Base-by-base conservation (phyloP, 2,113 vertebrate species). In the Catharus fuscescens region DNA sequence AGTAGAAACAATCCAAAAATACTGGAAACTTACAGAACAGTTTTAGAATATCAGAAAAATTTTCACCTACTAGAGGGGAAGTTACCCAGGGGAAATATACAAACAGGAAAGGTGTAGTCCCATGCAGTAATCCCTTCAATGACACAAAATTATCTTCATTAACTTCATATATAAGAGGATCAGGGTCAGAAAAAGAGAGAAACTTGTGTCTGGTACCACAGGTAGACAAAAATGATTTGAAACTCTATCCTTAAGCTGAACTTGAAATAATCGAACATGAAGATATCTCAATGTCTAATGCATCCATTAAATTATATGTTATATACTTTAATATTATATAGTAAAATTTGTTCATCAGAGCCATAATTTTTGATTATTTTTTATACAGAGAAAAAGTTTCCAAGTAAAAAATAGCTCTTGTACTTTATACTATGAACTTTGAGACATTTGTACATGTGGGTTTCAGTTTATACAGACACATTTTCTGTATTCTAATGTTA, bases 401-500 rank as follows among this genome's bases (percentile, higher is more conserved):
- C 47, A 77, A 44, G 25, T 52, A 81, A 9, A 3, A 42, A 86
- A 87, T 71, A 72, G 16, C 8, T 76, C 32, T 61, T 64, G 40
- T 38, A 48, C 6, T 81, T 88, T 76, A 72, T 71, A 38, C 3
- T n/a, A 17, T 50, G 80, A 93, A 79, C 73, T 82, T 60, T 31
- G 48, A 89, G 29, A 71, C 20, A 34, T 90, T 67, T 72, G 8
- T 70, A 69, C 7, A 0, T 31, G 18, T 57, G 40, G 4, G 66
- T 44, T 78, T 62, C 8, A 71, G 69, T 65, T 82, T 84, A 94
- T 70, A 80, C 14, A 59, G 80, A 60, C 42, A 61, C 18, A 28
- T 92, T 95, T 95, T 92, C 54, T 77, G 31, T 73, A 82, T 93
- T 76, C 44, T 76, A 90, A 87, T 64, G 47, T 47, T 62, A 93